These are phyloP conservation scores for Gobionotothen gibberifrons DNA, from an alignment of 2,797 vertebrate species.

Conservation along the genomic window DNA sequence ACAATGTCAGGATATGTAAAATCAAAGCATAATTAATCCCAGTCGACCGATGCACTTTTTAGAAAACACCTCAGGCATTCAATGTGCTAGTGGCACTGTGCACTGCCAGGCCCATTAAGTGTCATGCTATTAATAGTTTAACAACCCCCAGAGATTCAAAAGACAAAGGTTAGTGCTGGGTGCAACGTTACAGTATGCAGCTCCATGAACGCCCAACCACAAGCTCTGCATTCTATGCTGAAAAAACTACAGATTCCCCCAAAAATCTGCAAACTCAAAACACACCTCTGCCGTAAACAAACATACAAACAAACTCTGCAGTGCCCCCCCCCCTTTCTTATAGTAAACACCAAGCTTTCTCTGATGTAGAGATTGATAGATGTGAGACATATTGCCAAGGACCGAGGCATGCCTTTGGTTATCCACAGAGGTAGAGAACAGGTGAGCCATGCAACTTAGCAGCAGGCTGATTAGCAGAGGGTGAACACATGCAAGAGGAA, in stretches of 20 bases:
- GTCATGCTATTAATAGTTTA: conserved; percentile 51
- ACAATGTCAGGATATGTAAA: background rate
- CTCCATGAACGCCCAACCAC: background rate
- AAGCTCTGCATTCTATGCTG: background rate
- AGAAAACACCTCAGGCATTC: background rate
- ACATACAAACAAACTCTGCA: conserved; percentile 24
- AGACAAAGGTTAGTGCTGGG: conserved; percentile 29
- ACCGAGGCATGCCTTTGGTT: conserved; percentile 19
- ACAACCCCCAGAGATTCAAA: conserved; percentile 16
- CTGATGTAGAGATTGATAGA: background rate
- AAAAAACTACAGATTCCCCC: background rate
- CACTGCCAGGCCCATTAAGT: conserved; percentile 21
- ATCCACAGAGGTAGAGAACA: conserved; percentile 9
- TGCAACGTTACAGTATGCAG: background rate
- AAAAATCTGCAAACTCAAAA: conserved; percentile 11
- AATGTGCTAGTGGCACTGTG: conserved; percentile 21
- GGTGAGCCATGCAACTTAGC: conserved; percentile 41
- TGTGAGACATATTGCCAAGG: background rate
- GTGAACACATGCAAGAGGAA: conserved; percentile 85
- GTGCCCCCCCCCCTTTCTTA: background rate
- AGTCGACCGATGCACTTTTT: conserved; percentile 8
- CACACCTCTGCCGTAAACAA: conserved; percentile 1
- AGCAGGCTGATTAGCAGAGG: conserved; percentile 69
- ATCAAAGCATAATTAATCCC: background rate
- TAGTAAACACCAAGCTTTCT: conserved; percentile 40